These are phyloP conservation scores for Galleria mellonella DNA, from an alignment of 1,140 invertebrate genomes.

Conservation along the genomic window DNA sequence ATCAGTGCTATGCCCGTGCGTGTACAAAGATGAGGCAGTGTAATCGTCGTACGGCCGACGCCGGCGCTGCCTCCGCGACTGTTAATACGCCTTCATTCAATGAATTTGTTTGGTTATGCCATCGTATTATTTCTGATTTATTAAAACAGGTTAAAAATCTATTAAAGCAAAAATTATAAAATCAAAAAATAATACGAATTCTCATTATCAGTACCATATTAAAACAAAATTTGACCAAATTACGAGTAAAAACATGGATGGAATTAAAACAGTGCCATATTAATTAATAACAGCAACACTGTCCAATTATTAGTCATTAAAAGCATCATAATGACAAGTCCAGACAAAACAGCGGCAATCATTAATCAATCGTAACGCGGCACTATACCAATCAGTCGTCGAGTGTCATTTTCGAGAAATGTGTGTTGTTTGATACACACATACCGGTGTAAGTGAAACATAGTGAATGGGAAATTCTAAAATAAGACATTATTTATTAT, in stretches of 20 bases:
- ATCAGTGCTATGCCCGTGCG: conserved; percentile 44
- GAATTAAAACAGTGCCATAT: too few species aligned
- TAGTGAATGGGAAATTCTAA: conserved; percentile 66
- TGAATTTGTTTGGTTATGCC: conserved; percentile 32
- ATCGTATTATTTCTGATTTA: too few species aligned
- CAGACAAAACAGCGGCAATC: too few species aligned
- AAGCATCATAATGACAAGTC: too few species aligned
- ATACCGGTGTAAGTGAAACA: conserved; percentile 32
- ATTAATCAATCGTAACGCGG: conserved; percentile 27
- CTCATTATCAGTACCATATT: too few species aligned
- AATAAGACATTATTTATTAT: conserved; percentile 68
- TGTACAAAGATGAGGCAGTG: conserved; percentile 47
- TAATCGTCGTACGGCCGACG: conserved; percentile 34
- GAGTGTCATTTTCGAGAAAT: conserved; percentile 42
- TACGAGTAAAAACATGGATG: too few species aligned
- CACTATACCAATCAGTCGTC: conserved; percentile 48
- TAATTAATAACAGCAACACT: too few species aligned
- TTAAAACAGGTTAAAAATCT: too few species aligned
- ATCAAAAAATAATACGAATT: too few species aligned
- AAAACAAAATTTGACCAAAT: too few species aligned
- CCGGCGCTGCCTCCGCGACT: conserved; percentile 20
- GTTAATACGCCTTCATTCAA: conserved; percentile 46
- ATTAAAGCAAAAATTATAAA: too few species aligned
- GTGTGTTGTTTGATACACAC: conserved; percentile 40
- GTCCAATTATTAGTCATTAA: too few species aligned